Evolutionary conservation across 1,140 invertebrate genomes (phyloP).

Genomic region (Andrena cerasifolii): DNA sequence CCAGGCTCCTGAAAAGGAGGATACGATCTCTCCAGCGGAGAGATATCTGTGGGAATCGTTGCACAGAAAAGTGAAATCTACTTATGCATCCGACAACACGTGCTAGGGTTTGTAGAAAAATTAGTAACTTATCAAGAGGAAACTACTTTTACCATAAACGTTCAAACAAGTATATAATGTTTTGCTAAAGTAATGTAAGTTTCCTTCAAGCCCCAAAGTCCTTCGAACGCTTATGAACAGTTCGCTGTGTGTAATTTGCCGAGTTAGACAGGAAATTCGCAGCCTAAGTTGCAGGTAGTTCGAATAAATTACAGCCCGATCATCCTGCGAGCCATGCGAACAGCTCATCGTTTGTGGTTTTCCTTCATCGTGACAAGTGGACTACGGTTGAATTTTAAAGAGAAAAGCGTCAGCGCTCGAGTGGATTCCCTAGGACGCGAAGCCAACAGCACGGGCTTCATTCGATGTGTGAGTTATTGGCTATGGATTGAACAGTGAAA

Average conservation of each 20-base stretch:
- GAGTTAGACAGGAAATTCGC: slow-evolving; percentile 33
- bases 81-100: too few relatives aligned
- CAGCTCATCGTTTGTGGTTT: slow-evolving; percentile 40
- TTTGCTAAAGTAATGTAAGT: background rate
- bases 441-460: too few relatives aligned
- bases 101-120: too few relatives aligned
- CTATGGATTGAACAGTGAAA: background rate
- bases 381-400: slow-evolving; percentile 28
- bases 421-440: background rate
- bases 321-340: slow-evolving; percentile 22
- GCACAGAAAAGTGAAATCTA: too few relatives aligned
- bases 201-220: background rate
- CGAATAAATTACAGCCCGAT: slow-evolving; percentile 43
- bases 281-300: background rate
- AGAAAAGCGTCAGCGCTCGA: slow-evolving; percentile 1
- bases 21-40: too few relatives aligned
- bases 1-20: too few relatives aligned
- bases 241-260: slow-evolving; percentile 5
- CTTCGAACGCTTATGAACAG: background rate
- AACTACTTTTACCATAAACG: too few relatives aligned
- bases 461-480: background rate
- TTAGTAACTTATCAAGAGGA: background rate
- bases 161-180: too few relatives aligned
- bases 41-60: too few relatives aligned
- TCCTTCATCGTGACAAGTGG: slow-evolving; percentile 5